phyloP scores from a whole-genome alignment of 2,113 vertebrate species.

The Cromileptes altivelis region DNA sequence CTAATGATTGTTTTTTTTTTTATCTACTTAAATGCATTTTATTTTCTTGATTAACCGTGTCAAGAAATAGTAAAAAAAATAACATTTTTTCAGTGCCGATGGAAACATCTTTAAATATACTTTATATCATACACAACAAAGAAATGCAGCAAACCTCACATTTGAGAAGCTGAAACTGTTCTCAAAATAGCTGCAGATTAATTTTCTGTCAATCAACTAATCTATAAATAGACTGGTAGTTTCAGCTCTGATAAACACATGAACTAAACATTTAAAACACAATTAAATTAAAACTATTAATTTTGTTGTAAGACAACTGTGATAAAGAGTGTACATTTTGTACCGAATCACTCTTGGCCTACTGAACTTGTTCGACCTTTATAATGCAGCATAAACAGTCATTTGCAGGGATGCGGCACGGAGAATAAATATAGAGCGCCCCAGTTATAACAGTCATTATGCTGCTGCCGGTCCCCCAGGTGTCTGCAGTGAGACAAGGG shows the following conservation, averaged over 20 bases:
- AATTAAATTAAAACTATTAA: background rate
- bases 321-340: background rate
- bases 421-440: conserved; percentile 45
- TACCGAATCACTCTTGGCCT: conserved; percentile 9
- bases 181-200: conserved; percentile 11
- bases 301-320: background rate
- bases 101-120: background rate
- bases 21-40: background rate
- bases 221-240: background rate
- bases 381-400: conserved; percentile 11
- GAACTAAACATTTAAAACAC: background rate
- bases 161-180: background rate
- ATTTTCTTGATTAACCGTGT: background rate
- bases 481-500: conserved; percentile 49
- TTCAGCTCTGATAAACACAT: background rate
- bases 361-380: conserved; percentile 25
- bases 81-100: background rate
- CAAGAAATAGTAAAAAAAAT: background rate
- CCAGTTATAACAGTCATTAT: conserved; percentile 36
- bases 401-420: conserved; percentile 30
- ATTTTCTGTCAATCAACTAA: background rate
- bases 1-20: background rate
- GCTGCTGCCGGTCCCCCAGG: conserved; percentile 52
- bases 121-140: background rate
- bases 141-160: background rate